phyloP scores from a whole-genome alignment of 2,113 vertebrate genomes.

The Dromaius novaehollandiae region DNA sequence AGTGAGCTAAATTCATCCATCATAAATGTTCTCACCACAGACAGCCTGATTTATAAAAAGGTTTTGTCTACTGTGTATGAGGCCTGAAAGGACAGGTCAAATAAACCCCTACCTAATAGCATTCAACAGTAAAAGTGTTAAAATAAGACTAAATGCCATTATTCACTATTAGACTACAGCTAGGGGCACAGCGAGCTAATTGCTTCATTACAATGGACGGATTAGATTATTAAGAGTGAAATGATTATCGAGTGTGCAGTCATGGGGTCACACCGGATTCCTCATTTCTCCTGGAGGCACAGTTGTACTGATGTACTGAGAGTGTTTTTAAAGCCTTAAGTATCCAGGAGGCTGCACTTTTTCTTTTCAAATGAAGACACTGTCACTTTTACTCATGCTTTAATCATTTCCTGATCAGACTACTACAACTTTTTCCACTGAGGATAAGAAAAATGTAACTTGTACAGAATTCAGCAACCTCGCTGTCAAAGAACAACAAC shows the following conservation, averaged over 20 bases:
- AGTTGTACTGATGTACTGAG: slow-evolving; percentile 19
- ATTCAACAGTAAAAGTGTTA: slow-evolving; percentile 10
- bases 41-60: background rate
- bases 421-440: background rate
- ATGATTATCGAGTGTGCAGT: slow-evolving; percentile 45
- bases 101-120: background rate
- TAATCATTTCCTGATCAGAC: slow-evolving; percentile 1
- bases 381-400: background rate
- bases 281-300: slow-evolving; percentile 24
- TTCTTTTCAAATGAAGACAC: slow-evolving; percentile 18
- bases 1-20: background rate
- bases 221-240: slow-evolving; percentile 62
- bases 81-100: background rate
- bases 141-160: slow-evolving; percentile 7
- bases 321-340: background rate
- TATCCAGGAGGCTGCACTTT: slow-evolving; percentile 21
- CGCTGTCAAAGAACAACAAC: background rate
- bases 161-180: slow-evolving; percentile 17
- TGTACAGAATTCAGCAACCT: background rate
- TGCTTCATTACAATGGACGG: slow-evolving; percentile 39
- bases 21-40: background rate
- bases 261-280: slow-evolving; percentile 31
- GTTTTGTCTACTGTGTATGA: background rate
- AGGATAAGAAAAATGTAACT: background rate
- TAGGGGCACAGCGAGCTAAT: slow-evolving; percentile 46